Evolutionary conservation across 2,888 invertebrate species (phyloP), one percentile per base, ranked within the genome.

Genomic region (Drosophila formosana): DNA sequence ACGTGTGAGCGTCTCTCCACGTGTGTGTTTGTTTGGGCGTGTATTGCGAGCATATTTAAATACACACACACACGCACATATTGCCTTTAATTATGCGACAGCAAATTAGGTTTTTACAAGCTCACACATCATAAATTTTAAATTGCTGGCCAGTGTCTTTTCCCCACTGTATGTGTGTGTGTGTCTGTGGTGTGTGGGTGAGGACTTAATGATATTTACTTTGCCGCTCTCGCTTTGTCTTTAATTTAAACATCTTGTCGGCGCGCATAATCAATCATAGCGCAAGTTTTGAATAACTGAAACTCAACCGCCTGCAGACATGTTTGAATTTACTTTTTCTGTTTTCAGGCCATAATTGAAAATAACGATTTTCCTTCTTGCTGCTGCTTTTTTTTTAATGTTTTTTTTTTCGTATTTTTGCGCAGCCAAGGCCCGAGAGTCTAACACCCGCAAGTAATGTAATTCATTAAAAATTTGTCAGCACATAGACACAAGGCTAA

Each of bases 371-470:
- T 72, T 80, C 65, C 47, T 55, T 58, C 25, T 79, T 66, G 58
- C 55, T 66, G 3, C 4, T 32, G 28, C 30, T 55, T 45, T 5
- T 34, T 34, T 5, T 34, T 4, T 18, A 18, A 4, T 6, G 18
- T 37, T 47, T 37, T 66, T 47, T 47, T 61, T 47, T 49, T 45
- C 18, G 18, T 18, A 18, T 37, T 9, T 26, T 39, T 47, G 70
- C 45, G 34, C 60, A 37, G 43, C 50, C 73, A 50, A 66, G 60
- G 69, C 64, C 39, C 52, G 32, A 23, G 69, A 68, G 76, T 72
- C 80, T 84, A 83, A 86, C 81, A 88, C 84, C 90, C 90, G 83
- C 89, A 85, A 90, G 90, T 88, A 90, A 89, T 89, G 83, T 90
- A 91, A 90, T 91, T 90, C 89, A 90, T 91, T 90, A 90, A 90